Evolutionary conservation across 2,113 vertebrate genomes (phyloP), one percentile per base, ranked within the genome.

Genomic region (Sorex araneus): DNA sequence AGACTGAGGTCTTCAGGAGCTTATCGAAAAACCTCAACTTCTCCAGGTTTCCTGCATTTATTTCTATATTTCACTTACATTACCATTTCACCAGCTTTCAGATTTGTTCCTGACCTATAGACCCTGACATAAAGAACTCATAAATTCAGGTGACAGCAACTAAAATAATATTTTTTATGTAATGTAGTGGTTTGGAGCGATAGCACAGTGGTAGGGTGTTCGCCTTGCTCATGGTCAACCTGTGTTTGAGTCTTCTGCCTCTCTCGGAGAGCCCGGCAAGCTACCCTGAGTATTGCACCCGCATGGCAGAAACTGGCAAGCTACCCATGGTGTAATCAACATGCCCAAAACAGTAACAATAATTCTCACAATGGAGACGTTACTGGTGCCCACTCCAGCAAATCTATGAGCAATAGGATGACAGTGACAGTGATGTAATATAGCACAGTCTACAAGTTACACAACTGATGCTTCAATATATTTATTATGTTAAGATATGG

Each of bases 81-180:
- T 87, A n/a, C n/a, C n/a, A 92, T 30, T 82, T 84, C 34, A 8
- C 74, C 5, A 28, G 75, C 32, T 27, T 86, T 82, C 23, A 34
- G 21, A 66, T 83, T 86, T 78, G 47, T 79, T 15, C 43, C 40
- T 50, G 18, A 78, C 13, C 43, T 66, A 16, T 83, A 84, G 18
- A 75, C 30, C 40, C 21, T 81, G 16, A 73, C 47, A 36, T 63
- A 92, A 89, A 25, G 23, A 21, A 2, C 36, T 71, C 40, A 30
- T 50, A 3, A 79, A 11, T 79, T n/a, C 79, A 70, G 43, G 27
- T 70, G 40, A 87, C 12, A 9, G 9, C 25, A 36, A 60, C 19
- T 23, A 36, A 79, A 15, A 10, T 64, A 76, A 76, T 30, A 1
- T 70, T 60, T n/a, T 15, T 92, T 63, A 84, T 34, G n/a, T 43